Conservation (phyloP, 2,113 vertebrate species). For the Machaerirhynchus nigripectus region DNA sequence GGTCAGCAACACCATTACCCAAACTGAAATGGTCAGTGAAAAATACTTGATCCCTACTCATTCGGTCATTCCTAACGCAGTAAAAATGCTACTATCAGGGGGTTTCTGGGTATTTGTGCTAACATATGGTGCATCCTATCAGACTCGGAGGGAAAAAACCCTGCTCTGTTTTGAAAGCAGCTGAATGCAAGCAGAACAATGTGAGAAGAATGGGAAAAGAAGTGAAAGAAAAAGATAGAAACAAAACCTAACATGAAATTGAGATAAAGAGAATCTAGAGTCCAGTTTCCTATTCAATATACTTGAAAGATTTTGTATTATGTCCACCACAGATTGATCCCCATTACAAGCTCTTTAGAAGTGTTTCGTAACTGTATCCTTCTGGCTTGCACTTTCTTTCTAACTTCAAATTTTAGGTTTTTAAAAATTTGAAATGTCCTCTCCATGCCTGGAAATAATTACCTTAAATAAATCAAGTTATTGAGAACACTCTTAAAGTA, state of each 20-base stretch:
- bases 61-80: not conserved
- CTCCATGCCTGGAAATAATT: not conserved
- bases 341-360: not conserved
- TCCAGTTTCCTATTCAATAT: not conserved
- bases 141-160: not conserved
- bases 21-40: not conserved
- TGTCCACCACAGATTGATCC: not conserved
- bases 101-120: not conserved
- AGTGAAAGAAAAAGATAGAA: not conserved
- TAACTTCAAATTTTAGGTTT: not conserved
- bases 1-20: not conserved
- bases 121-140: not conserved
- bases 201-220: not conserved
- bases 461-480: not conserved
- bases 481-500: not conserved
- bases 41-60: not conserved
- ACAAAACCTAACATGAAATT: not conserved
- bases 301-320: not conserved
- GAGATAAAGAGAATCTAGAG: not conserved
- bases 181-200: not conserved
- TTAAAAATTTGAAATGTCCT: not conserved
- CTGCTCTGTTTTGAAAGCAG: not conserved
- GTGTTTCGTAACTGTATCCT: not conserved
- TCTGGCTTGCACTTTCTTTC: not conserved
- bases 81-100: rapidly evolving